Base-by-base conservation (phyloP, 2,113 vertebrate genomes). In the Macroglossus sobrinus region DNA sequence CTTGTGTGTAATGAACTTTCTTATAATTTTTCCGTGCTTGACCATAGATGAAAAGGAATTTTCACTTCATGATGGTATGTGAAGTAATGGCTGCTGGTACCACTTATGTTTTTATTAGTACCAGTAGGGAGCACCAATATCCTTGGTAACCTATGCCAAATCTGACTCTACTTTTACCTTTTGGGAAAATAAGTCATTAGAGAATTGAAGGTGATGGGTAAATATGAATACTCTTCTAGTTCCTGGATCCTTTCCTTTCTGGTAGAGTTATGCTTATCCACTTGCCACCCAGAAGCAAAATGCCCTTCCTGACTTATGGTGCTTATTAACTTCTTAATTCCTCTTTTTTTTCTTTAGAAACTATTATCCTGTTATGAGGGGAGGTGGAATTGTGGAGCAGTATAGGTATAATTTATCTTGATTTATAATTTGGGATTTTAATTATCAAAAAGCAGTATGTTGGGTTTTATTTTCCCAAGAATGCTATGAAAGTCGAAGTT, bases 381-480 rank as follows among this genome's bases (percentile, higher is more conserved):
- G n/a, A 92, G 79, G 85, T 93, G 53, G 53, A 93, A 85, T 84
- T 85, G 33, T 95, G 72, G 63, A 92, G 33, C 68, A 43, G 47
- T 63, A 59, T 86, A 78, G 47, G 12, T 78, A 68, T 61, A 6
- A 86, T 86, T 86, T 85, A 71, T 84, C 22, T 43, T 96, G 61
- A 92, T 89, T 95, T 94, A 57, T 94, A 94, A 90, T 78, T 85
- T 94, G 9, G n/a, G 16, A 14, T 84, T 97, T 95, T 93, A 93
- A 78, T 78, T 95, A 61, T 76, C 86, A n/a, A 33, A 82, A 85
- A 88, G 33, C 57, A 18, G 92, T 35, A 40, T 84, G 22, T 21
- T 91, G 35, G 76, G n/a, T 92, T 92, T 91, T 90, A 53, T 78
- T 93, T 97, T 87, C 33, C 55, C 19, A 26, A 72, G 26, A 85